phyloP scores from a whole-genome alignment of 2,113 vertebrate species.

The Tragelaphus buxtoni region DNA sequence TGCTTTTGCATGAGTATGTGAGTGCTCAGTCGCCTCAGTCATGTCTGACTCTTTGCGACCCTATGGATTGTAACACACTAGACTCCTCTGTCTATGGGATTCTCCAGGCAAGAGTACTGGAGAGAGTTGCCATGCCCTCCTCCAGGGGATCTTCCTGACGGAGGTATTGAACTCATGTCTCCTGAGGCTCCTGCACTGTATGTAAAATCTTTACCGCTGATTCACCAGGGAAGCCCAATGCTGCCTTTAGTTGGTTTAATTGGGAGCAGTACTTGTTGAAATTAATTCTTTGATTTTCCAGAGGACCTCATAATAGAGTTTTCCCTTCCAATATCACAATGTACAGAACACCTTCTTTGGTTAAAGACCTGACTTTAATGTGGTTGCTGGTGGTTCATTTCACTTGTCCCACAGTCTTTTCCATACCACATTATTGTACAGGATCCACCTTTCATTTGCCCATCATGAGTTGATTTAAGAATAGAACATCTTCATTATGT shows the following conservation, averaged over 20 bases:
- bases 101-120: neutral
- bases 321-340: neutral
- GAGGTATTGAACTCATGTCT: neutral
- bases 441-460: neutral
- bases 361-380: neutral
- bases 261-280: neutral
- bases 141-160: neutral
- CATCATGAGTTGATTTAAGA: neutral
- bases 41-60: neutral
- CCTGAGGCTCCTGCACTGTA: neutral
- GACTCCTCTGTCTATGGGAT: neutral
- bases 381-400: neutral
- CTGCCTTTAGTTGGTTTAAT: neutral
- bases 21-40: neutral
- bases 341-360: neutral
- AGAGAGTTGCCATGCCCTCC: neutral
- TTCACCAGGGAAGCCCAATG: neutral
- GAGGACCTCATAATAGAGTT: neutral
- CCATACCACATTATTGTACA: neutral
- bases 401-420: neutral
- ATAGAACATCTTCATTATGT: neutral
- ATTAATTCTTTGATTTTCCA: neutral
- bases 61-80: accelerated
- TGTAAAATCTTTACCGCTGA: neutral
- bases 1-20: neutral